Percentiles rank a stretch among this genome's conserved stretches.
phyloP scores from a whole-genome alignment of 2,113 vertebrate species.

The Phoxinus phoxinus region DNA sequence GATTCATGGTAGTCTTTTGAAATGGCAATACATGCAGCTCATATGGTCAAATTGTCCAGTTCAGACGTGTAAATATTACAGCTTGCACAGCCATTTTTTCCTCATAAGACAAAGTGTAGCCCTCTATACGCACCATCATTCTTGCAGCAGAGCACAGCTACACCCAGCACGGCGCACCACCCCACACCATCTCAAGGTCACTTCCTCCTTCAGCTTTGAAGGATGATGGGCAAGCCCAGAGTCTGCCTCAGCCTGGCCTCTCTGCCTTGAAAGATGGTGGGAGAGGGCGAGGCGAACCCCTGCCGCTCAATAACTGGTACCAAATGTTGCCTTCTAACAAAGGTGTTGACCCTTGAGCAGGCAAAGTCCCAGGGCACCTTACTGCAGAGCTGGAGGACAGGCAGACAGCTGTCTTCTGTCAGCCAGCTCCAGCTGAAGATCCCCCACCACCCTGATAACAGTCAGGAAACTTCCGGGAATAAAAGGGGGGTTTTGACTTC shows the following conservation, averaged over 20 bases:
- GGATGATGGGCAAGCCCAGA: conserved; percentile 69
- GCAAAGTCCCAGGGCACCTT: conserved; percentile 72
- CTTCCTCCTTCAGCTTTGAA: conserved; percentile 68
- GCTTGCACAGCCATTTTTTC: neutral
- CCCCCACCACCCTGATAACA: conserved; percentile 36
- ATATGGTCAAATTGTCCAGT: neutral
- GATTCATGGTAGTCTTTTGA: neutral
- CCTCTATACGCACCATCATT: conserved; percentile 57
- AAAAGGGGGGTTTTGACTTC: conserved; percentile 1
- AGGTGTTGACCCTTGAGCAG: conserved; percentile 73
- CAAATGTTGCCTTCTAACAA: conserved; percentile 76
- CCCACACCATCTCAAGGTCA: conserved; percentile 70
- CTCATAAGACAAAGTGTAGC: conserved; percentile 37
- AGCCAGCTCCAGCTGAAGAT: conserved; percentile 59
- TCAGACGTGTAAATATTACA: neutral
- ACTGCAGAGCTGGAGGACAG: conserved; percentile 71
- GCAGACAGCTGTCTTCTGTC: conserved; percentile 80
- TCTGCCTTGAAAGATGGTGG: conserved; percentile 66
- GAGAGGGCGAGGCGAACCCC: conserved; percentile 60
- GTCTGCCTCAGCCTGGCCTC: conserved; percentile 54
- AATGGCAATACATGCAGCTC: neutral
- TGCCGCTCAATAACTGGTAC: conserved; percentile 75
- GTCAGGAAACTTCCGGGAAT: conserved; percentile 31
- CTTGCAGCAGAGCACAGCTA: conserved; percentile 55
- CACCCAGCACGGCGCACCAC: conserved; percentile 55